Base-by-base conservation (phyloP, 2,113 vertebrate genomes). In the Epinephelus moara region DNA sequence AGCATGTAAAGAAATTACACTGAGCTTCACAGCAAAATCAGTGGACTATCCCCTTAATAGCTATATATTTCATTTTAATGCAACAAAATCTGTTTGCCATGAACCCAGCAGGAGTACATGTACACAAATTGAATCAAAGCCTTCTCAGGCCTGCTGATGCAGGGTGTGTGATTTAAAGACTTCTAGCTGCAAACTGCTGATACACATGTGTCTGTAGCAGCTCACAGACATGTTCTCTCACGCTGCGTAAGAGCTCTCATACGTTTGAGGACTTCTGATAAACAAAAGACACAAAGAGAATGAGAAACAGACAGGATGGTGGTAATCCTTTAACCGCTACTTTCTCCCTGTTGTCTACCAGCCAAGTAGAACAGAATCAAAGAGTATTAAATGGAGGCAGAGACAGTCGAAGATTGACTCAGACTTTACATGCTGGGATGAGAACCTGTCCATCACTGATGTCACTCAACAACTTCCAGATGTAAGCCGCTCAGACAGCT, bases 391-490 rank as follows among this genome's bases (percentile, higher is more conserved):
- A 68, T 60, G 76, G 72, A 81, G 72, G 40, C 49, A 64, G 66
- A 80, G 85, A 49, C 64, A 12, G 42, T 77, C 33, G 66, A 76
- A 87, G 78, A 80, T 76, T 45, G 81, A 90, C 78, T 61, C 70
- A 83, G 88, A 72, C 73, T 80, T 86, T 70, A 78, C 91, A 93
- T 81, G 80, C 93, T 89, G 90, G 59, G 90, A 90, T 82, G 83
- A 88, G 90, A 92, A 91, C 93, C 92, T 94, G 93, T 94, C 91
- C 78, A 75, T 85, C 82, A 74, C 85, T 93, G 89, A 94, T 93
- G 91, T 94, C 94, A 94, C 91, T 90, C 91, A 94, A 95, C 90
- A 85, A 70, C 91, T 95, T 95, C 94, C 95, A 96, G 94, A 95
- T 95, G 94, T 94, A 78, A 82, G 27, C 47, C 1, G 66, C 67